Evolutionary conservation across 2,888 invertebrate species (phyloP).

Genomic region (Serripes groenlandicus): DNA sequence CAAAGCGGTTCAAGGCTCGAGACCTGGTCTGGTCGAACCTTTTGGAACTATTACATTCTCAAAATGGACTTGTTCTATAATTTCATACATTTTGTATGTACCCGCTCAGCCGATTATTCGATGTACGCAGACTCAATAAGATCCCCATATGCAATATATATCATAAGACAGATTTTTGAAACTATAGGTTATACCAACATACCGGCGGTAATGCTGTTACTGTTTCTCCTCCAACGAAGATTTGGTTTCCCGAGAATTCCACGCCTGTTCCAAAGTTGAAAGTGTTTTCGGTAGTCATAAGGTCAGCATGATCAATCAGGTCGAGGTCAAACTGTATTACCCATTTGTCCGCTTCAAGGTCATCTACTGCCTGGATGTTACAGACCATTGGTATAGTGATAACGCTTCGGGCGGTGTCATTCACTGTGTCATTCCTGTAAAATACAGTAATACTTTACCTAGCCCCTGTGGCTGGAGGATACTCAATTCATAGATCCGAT

Average conservation of each 20-base stretch:
- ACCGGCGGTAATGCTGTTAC: not conserved
- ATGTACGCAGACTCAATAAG: too few relatives aligned
- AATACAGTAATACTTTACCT: not conserved
- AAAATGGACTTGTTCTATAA: too few relatives aligned
- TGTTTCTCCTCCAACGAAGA: slow-evolving; percentile 2
- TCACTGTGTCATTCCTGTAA: slow-evolving; percentile 5
- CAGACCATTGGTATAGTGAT: not conserved
- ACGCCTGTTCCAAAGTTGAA: slow-evolving; percentile 2
- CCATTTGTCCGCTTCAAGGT: not conserved
- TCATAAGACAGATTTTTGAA: too few relatives aligned
- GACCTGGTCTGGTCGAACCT: too few relatives aligned
- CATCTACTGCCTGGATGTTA: not conserved
- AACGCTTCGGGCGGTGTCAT: slow-evolving; percentile 2
- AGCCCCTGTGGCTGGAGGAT: too few relatives aligned
- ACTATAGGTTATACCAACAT: too few relatives aligned
- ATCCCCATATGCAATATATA: too few relatives aligned
- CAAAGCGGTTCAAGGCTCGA: too few relatives aligned
- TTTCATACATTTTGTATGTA: too few relatives aligned
- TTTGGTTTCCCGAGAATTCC: slow-evolving; percentile 13
- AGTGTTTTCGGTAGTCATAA: not conserved
- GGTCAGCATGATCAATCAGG: not conserved
- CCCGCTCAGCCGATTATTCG: too few relatives aligned
- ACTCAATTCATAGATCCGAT: too few relatives aligned
- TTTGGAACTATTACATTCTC: too few relatives aligned
- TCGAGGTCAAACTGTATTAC: not conserved